Conservation (phyloP, 1,140 invertebrate genomes). For the Drosophila tsacasi region DNA sequence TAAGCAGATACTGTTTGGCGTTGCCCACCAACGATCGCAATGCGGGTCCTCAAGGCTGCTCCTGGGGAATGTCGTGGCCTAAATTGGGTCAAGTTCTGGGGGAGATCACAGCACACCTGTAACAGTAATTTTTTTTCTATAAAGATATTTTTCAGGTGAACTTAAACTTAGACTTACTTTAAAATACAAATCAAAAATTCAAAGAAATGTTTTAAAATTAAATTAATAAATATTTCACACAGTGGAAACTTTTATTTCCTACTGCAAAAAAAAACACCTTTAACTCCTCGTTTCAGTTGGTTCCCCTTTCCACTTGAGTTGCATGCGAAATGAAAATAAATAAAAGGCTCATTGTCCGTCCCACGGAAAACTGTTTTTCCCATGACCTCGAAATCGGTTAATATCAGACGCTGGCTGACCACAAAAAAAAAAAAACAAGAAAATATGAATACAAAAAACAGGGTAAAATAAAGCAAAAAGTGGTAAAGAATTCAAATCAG, state of each 20-base stretch:
- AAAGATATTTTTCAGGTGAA: not conserved
- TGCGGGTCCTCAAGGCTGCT: constrained; percentile 15
- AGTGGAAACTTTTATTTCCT: not conserved
- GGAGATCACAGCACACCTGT: not conserved
- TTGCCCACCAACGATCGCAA: constrained; percentile 37
- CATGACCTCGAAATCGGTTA: constrained; percentile 76
- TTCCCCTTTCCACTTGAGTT: constrained; percentile 20
- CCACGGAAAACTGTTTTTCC: constrained; percentile 63
- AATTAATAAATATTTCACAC: not conserved
- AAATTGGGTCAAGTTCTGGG: constrained; percentile 36
- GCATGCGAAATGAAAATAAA: constrained; percentile 65
- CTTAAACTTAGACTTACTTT: not conserved
- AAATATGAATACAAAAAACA: not conserved
- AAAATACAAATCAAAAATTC: not conserved
- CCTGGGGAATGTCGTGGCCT: not conserved
- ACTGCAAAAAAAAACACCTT: not conserved
- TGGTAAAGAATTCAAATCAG: constrained; percentile 66
- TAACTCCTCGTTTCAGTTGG: not conserved
- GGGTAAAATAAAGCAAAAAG: constrained; percentile 20
- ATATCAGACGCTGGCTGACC: constrained; percentile 56
- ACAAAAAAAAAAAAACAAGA: constrained; percentile 30
- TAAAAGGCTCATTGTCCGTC: constrained; percentile 46
- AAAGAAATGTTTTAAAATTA: not conserved
- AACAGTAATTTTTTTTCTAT: no score
- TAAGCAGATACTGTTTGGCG: constrained; percentile 53